Evolutionary conservation across 2,797 vertebrate genomes (phyloP).

Genomic region (Sebastolobus altivelis): DNA sequence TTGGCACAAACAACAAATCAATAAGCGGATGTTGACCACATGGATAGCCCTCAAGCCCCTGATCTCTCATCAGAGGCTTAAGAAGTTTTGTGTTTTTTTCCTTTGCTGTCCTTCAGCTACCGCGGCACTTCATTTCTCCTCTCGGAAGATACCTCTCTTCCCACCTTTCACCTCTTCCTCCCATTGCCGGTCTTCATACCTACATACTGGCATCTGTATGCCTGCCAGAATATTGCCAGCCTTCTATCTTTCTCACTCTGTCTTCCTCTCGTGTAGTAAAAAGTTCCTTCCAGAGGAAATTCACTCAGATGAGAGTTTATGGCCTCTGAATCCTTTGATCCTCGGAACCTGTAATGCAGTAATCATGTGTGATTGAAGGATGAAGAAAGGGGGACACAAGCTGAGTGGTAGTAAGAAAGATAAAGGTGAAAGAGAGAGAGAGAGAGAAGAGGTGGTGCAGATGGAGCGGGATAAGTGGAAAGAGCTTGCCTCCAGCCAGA

Average conservation of each 20-base stretch:
- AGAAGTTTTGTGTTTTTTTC: conserved; percentile 32
- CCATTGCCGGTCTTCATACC: conserved; percentile 1
- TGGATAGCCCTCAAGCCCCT: conserved; percentile 33
- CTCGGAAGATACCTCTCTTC: conserved; percentile 25
- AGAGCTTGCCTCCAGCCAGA: conserved; percentile 48
- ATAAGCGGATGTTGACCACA: conserved; percentile 44
- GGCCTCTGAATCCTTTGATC: conserved; percentile 80
- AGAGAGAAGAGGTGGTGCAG: conserved; percentile 35
- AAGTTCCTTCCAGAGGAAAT: conserved; percentile 68
- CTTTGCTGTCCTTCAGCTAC: conserved; percentile 39
- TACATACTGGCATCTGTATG: conserved; percentile 42
- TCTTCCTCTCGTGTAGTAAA: conserved; percentile 37
- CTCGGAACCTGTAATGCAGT: conserved; percentile 70
- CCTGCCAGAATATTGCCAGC: conserved; percentile 17
- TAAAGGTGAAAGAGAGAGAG: conserved; percentile 39
- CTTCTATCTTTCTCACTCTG: conserved; percentile 26
- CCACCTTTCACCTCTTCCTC: conserved; percentile 28
- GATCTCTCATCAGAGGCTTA: conserved; percentile 57
- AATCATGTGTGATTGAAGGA: conserved; percentile 80
- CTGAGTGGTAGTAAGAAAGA: conserved; percentile 55
- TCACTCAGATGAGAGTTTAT: conserved; percentile 74
- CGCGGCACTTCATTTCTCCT: conserved; percentile 27
- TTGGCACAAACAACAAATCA: conserved; percentile 56
- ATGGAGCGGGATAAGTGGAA: conserved; percentile 68
- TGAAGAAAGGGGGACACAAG: conserved; percentile 58